These are phyloP conservation scores for Medauroidea extradentata DNA, from an alignment of 1,140 invertebrate genomes.

Conservation along the genomic window DNA sequence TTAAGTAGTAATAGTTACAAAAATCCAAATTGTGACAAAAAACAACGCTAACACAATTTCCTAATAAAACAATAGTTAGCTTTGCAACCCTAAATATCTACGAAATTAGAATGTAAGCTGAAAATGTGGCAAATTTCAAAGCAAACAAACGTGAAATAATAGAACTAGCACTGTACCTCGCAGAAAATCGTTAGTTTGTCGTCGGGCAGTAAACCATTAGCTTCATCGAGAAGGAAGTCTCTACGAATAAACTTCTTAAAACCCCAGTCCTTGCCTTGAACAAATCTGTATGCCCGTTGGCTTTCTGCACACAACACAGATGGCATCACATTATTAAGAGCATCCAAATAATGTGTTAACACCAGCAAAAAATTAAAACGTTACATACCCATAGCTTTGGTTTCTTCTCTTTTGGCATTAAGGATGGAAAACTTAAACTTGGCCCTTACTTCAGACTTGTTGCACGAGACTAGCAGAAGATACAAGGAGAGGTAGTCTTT, in stretches of 20 bases:
- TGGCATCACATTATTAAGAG: background rate
- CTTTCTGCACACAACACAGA: slow-evolving; percentile 56
- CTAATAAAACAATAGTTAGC: no score
- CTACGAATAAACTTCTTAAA: slow-evolving; percentile 99
- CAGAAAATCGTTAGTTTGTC: slow-evolving; percentile 99
- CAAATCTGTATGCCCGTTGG: slow-evolving; percentile 94
- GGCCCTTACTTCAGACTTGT: slow-evolving; percentile 98
- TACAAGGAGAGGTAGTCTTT: slow-evolving; percentile 99
- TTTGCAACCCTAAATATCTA: no score
- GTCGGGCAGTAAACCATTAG: slow-evolving; percentile 94
- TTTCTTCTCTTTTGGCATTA: slow-evolving; percentile 99
- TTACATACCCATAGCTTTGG: slow-evolving; percentile 93
- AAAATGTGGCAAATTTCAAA: background rate
- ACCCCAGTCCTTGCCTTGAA: slow-evolving; percentile 99
- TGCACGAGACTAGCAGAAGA: slow-evolving; percentile 96
- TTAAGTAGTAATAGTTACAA: no score
- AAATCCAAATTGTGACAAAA: no score
- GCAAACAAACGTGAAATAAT: background rate
- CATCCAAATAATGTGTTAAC: background rate
- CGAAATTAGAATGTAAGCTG: no score
- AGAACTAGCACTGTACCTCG: slow-evolving; percentile 71
- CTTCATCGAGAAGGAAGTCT: slow-evolving; percentile 97
- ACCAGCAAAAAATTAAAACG: slow-evolving; percentile 1
- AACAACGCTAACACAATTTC: no score
- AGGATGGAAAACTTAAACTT: slow-evolving; percentile 99